These are phyloP conservation scores for Gastrophysa polygoni DNA, from an alignment of 2,888 invertebrate genomes.

Conservation along the genomic window DNA sequence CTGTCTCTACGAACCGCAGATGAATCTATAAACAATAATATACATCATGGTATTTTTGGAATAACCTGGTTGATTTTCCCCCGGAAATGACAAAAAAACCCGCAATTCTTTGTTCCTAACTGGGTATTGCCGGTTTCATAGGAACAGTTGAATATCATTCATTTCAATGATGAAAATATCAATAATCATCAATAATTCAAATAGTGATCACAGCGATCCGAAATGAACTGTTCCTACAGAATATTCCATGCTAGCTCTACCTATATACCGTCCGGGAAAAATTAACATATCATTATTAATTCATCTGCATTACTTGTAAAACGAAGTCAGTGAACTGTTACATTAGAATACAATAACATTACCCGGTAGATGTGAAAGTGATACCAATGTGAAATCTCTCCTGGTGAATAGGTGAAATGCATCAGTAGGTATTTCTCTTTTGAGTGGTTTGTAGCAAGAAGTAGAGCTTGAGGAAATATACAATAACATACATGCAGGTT, in stretches of 20 bases:
- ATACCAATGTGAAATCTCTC: slow-evolving; percentile 16
- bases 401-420: not conserved
- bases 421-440: not conserved
- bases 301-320: slow-evolving; percentile 22
- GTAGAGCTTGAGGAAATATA: no score
- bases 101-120: no score
- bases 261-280: slow-evolving; percentile 16
- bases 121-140: no score
- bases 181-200: not conserved
- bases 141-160: not conserved
- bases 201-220: not conserved
- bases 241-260: slow-evolving; percentile 22
- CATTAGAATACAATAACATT: slow-evolving; percentile 29
- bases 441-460: no score
- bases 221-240: slow-evolving; percentile 8
- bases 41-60: no score
- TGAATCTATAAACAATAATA: no score
- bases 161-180: not conserved
- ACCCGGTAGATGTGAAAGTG: slow-evolving; percentile 18
- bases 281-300: slow-evolving; percentile 29
- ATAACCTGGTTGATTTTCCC: no score
- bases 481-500: no score
- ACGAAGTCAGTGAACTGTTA: slow-evolving; percentile 29
- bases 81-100: no score
- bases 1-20: no score